A percentile compares a stretch with the other conserved stretches of the same genome.
These are phyloP conservation scores for Melikaiella ostensackeni DNA, from an alignment of 2,888 invertebrate genomes.

Conservation along the genomic window DNA sequence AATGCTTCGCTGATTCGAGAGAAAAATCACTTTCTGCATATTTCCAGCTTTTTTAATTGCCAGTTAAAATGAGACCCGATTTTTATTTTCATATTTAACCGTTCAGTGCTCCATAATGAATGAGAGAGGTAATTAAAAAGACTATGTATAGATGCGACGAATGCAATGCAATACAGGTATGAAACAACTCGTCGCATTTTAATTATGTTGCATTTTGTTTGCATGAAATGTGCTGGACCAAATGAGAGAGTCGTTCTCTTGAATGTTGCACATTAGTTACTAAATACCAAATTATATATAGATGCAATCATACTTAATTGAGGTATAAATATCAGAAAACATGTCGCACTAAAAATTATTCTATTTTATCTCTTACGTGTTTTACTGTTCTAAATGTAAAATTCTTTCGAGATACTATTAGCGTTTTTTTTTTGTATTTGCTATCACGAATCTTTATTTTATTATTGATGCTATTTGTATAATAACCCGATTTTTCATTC, in stretches of 20 bases:
- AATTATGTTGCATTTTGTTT: conserved; percentile 37
- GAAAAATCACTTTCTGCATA: background rate
- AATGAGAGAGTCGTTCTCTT: conserved; percentile 2
- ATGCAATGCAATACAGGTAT: background rate
- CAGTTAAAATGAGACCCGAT: background rate
- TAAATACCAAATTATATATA: conserved; percentile 9
- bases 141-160: conserved; percentile 4
- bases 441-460: too few species aligned
- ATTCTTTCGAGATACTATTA: too few species aligned
- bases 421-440: too few species aligned
- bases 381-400: background rate
- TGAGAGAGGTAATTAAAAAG: conserved; percentile 8
- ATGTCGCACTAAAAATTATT: background rate
- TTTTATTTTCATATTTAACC: conserved; percentile 12
- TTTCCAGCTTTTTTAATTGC: background rate
- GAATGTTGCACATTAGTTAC: conserved; percentile 13
- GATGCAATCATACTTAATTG: background rate
- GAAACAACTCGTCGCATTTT: conserved; percentile 20
- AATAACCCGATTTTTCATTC: too few species aligned
- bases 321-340: background rate
- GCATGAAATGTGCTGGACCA: conserved; percentile 26
- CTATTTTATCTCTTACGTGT: background rate
- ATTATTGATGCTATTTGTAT: too few species aligned
- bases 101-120: conserved; percentile 20
- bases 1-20: background rate